Percentiles rank a stretch among this genome's conserved stretches.
Conservation (phyloP, 2,113 vertebrate genomes). For the Apodemus speciosus region DNA sequence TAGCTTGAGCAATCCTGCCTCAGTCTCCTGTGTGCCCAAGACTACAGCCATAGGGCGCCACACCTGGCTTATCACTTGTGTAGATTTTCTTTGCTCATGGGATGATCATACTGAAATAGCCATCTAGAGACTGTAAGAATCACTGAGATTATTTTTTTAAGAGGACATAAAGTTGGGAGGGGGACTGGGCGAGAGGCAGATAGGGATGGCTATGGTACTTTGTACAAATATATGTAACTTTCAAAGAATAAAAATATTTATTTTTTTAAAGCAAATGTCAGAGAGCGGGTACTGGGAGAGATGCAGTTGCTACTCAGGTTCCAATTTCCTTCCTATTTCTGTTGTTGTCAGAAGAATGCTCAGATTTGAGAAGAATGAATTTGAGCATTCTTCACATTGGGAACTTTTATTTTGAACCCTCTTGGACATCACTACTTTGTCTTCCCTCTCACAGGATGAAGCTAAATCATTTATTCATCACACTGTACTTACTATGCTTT, state of each 20-base stretch:
- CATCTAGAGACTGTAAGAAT: not conserved
- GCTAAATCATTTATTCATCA: not conserved
- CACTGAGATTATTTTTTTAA: not conserved
- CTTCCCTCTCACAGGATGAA: not conserved
- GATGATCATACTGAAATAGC: not conserved
- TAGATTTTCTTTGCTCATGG: not conserved
- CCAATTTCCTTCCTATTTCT: constrained; percentile 46
- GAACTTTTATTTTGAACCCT: not conserved
- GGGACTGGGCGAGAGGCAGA: too few species aligned
- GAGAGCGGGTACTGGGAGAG: not conserved
- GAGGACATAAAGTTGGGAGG: not conserved
- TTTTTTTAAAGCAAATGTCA: not conserved
- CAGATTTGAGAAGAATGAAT: not conserved
- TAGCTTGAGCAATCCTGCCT: not conserved
- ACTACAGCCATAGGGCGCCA: not conserved
- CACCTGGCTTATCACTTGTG: not conserved
- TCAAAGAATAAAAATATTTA: not conserved
- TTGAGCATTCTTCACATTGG: not conserved
- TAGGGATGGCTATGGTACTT: too few species aligned
- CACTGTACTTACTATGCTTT: not conserved
- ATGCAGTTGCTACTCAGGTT: not conserved
- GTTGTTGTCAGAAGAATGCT: not conserved
- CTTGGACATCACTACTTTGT: not conserved
- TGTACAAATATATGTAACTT: not conserved
- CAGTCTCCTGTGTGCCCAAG: not conserved